These are phyloP conservation scores for Palaemon carinicauda DNA, from an alignment of 1,140 invertebrate genomes.

Conservation along the genomic window DNA sequence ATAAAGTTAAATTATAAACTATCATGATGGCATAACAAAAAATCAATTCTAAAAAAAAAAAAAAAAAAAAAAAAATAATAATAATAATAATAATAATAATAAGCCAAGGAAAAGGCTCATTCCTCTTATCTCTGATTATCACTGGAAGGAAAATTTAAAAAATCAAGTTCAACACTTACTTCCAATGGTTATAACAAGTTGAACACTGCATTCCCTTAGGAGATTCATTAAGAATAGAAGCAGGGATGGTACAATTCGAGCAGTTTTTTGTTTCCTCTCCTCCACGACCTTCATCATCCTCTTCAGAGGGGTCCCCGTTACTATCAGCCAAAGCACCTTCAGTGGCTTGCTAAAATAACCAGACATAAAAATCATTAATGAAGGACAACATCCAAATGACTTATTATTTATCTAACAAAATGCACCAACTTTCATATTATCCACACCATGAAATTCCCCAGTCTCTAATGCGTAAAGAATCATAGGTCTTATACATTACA, in stretches of 20 bases:
- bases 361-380: too few relatives aligned
- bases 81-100: not conserved
- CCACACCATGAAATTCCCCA: too few relatives aligned
- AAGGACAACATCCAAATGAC: not conserved
- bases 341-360: slow-evolving; percentile 26
- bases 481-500: too few relatives aligned
- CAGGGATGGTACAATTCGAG: slow-evolving; percentile 80
- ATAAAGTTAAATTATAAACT: too few relatives aligned
- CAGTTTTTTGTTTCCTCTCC: slow-evolving; percentile 66
- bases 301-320: slow-evolving; percentile 71
- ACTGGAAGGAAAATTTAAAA: not conserved
- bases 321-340: slow-evolving; percentile 40
- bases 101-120: not conserved
- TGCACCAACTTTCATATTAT: too few relatives aligned
- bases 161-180: slow-evolving; percentile 67
- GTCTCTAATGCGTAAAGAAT: too few relatives aligned
- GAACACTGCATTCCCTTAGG: slow-evolving; percentile 80
- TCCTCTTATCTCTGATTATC: too few relatives aligned
- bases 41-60: too few relatives aligned
- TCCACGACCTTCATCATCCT: slow-evolving; percentile 71
- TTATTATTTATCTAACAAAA: too few relatives aligned
- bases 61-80: too few relatives aligned
- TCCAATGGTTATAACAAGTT: slow-evolving; percentile 82
- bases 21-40: too few relatives aligned
- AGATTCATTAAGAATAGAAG: slow-evolving; percentile 76